Evolutionary conservation across 1,140 invertebrate species (phyloP).

Genomic region (Oncopodura yosiiana): DNA sequence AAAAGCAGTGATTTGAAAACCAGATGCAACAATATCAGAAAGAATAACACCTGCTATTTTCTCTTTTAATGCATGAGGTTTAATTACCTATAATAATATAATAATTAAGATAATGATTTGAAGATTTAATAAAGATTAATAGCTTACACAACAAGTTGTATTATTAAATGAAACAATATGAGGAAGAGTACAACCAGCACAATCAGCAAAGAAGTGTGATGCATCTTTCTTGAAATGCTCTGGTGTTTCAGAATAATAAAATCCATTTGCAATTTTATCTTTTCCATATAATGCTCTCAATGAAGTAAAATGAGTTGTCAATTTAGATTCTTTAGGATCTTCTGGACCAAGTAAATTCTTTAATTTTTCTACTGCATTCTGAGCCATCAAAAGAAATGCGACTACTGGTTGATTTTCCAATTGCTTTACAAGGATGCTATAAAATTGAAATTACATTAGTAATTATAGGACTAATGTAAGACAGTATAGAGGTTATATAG

Average conservation of each 20-base stretch:
- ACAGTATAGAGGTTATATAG: no score
- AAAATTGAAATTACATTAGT: no score
- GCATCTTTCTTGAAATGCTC: slow-evolving; percentile 49
- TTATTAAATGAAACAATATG: slow-evolving; percentile 49
- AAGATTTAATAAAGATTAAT: no score
- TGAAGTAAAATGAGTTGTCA: slow-evolving; percentile 48
- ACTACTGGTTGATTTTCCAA: slow-evolving; percentile 61
- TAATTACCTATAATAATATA: slow-evolving; percentile 38
- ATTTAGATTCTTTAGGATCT: slow-evolving; percentile 53
- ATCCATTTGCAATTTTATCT: slow-evolving; percentile 58
- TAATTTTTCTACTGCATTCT: slow-evolving; percentile 55
- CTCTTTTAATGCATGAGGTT: no score
- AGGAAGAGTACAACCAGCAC: slow-evolving; percentile 34
- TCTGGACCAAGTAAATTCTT: slow-evolving; percentile 49
- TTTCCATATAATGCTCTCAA: slow-evolving; percentile 61
- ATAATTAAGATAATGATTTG: no score
- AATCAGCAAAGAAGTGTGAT: slow-evolving; percentile 57
- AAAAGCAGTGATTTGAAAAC: slow-evolving; percentile 66
- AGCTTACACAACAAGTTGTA: slow-evolving; percentile 63
- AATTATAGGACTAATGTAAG: no score
- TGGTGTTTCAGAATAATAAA: slow-evolving; percentile 54
- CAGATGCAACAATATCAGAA: slow-evolving; percentile 58
- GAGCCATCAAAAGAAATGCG: slow-evolving; percentile 61
- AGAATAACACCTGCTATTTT: slow-evolving; percentile 59
- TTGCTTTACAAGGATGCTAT: slow-evolving; percentile 49